phyloP scores from a whole-genome alignment of 2,113 vertebrate genomes.

The Bubo blakistoni region DNA sequence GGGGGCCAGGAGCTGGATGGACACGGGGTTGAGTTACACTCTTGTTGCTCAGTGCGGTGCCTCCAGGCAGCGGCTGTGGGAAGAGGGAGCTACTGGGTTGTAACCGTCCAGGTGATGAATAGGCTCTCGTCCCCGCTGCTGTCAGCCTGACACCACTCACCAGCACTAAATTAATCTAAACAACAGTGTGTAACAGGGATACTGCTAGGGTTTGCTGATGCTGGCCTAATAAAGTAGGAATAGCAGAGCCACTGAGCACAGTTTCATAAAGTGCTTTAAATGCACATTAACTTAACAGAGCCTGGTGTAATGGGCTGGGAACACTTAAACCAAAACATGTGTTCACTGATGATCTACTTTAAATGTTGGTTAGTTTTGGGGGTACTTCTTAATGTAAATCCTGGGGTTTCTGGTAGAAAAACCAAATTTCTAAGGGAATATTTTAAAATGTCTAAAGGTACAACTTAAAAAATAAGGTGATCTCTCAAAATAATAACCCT shows the following conservation, averaged over 20 bases:
- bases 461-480: not conserved
- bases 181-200: not conserved
- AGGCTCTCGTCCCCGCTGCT: not conserved
- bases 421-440: not conserved
- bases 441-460: not conserved
- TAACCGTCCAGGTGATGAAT: constrained; percentile 7
- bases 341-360: accelerated
- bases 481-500: not conserved
- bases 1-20: constrained; percentile 3
- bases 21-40: not conserved
- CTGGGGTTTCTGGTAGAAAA: not conserved
- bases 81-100: not conserved
- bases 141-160: constrained; percentile 22
- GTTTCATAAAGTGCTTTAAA: not conserved
- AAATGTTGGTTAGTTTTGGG: not conserved
- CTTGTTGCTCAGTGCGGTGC: not conserved
- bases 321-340: accelerated
- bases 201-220: not conserved
- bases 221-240: not conserved
- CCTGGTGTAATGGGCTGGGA: not conserved
- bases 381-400: not conserved
- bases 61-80: not conserved
- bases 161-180: constrained; percentile 40
- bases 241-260: accelerated
- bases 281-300: not conserved